Percentiles rank a stretch among this genome's conserved stretches.
These are phyloP conservation scores for Apostichopus californicus DNA, from an alignment of 35 echinoderm and acorn worm genomes.

Conservation along the genomic window DNA sequence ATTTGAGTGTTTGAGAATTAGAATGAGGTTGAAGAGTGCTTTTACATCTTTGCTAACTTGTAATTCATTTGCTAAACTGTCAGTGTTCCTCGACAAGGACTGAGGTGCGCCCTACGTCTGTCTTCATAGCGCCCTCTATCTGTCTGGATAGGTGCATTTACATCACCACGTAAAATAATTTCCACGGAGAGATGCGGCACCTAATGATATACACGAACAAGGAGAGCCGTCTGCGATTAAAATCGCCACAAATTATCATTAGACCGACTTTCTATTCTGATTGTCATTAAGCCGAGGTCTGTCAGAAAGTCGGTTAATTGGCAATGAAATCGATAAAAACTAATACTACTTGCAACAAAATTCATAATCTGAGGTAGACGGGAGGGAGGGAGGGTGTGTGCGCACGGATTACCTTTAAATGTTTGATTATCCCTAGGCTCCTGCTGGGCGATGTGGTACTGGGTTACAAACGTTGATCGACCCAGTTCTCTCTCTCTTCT, in stretches of 20 bases:
- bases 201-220: background rate
- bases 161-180: too few relatives aligned
- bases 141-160: too few relatives aligned
- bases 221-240: background rate
- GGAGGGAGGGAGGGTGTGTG: background rate
- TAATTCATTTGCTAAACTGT: too few relatives aligned
- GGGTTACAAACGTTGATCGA: slow-evolving; percentile 26
- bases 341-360: slow-evolving; percentile 38
- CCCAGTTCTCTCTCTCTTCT: background rate
- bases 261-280: background rate
- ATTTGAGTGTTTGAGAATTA: too few relatives aligned
- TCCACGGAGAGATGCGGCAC: too few relatives aligned
- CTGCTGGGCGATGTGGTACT: slow-evolving; percentile 9
- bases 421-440: slow-evolving; percentile 24
- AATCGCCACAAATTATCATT: background rate
- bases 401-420: slow-evolving; percentile 3
- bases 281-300: background rate
- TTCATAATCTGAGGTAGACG: slow-evolving; percentile 29
- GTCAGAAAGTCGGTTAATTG: slow-evolving; percentile 43
- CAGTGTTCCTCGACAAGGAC: too few relatives aligned
- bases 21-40: too few relatives aligned
- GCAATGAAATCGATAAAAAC: slow-evolving; percentile 14
- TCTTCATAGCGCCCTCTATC: too few relatives aligned
- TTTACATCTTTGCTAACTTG: too few relatives aligned
- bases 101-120: too few relatives aligned